These are phyloP conservation scores for Meta bourneti DNA, from an alignment of 2,888 invertebrate species.

Conservation along the genomic window DNA sequence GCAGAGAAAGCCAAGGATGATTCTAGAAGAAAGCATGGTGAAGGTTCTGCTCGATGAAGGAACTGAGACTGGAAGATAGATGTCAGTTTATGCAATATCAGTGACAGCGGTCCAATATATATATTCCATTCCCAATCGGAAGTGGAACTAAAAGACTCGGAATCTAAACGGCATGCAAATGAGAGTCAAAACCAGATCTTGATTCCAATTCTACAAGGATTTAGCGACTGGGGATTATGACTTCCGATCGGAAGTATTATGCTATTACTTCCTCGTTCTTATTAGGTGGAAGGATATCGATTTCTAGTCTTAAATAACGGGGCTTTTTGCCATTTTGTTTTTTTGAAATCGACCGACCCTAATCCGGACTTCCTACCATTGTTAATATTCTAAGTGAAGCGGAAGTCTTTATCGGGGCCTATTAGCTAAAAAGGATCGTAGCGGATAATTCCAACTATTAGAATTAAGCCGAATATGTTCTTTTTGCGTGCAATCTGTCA, in stretches of 20 bases:
- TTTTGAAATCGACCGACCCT: not conserved
- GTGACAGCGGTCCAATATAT: not conserved
- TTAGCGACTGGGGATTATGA: not conserved
- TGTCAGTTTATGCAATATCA: not conserved
- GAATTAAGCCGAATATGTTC: not conserved
- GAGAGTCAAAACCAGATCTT: not conserved
- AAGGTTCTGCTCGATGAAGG: not conserved
- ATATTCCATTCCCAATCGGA: constrained; percentile 43
- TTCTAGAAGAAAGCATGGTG: constrained; percentile 32
- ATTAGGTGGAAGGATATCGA: not conserved
- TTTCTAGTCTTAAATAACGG: not conserved
- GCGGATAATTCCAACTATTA: not conserved
- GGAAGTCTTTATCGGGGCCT: not conserved
- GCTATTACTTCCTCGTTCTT: not conserved
- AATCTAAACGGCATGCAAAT: not conserved
- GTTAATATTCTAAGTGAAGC: not conserved
- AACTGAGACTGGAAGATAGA: not conserved
- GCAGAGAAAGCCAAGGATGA: constrained; percentile 6
- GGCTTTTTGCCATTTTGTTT: not conserved
- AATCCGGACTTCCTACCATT: not conserved
- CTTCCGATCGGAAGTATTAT: not conserved
- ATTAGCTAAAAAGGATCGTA: not conserved
- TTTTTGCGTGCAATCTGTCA: not conserved
- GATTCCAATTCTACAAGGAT: not conserved
- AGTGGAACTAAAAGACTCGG: not conserved